A percentile compares a stretch with the other conserved stretches of the same genome.
phyloP scores from a whole-genome alignment of 2,797 vertebrate genomes.

The Taenioides sp. region DNA sequence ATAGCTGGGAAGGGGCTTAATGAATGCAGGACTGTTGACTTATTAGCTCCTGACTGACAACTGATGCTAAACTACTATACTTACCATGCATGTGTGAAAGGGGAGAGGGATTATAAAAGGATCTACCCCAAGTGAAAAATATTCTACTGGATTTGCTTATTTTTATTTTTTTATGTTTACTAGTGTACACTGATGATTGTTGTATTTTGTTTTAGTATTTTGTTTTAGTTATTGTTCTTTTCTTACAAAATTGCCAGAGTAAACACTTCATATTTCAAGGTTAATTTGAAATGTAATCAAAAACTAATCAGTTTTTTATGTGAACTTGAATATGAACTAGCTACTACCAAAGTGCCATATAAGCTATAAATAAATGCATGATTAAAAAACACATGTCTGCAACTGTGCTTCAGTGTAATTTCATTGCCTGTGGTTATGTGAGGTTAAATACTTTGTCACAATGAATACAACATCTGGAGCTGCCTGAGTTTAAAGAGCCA shows the following conservation, averaged over 20 bases:
- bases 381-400: background rate
- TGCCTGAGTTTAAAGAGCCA: conserved; percentile 39
- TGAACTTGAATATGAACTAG: conserved; percentile 7
- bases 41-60: conserved; percentile 19
- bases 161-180: background rate
- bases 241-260: background rate
- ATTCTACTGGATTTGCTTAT: background rate
- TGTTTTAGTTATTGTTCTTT: too few relatives aligned
- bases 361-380: background rate
- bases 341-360: background rate
- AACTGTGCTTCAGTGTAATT: background rate
- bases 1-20: conserved; percentile 27
- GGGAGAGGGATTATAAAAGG: background rate
- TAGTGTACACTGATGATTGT: background rate
- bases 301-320: conserved; percentile 9
- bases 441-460: conserved; percentile 22
- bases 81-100: background rate
- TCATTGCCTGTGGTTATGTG: conserved; percentile 3
- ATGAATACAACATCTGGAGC: conserved; percentile 50
- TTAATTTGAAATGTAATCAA: conserved; percentile 14
- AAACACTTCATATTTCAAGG: background rate
- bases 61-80: background rate
- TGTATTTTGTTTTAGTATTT: background rate
- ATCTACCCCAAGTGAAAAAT: too few relatives aligned
- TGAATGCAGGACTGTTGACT: conserved; percentile 29